Evolutionary conservation across 2,797 vertebrate species (phyloP), one percentile per base, ranked within the genome.

Genomic region (Lerista edwardsae): DNA sequence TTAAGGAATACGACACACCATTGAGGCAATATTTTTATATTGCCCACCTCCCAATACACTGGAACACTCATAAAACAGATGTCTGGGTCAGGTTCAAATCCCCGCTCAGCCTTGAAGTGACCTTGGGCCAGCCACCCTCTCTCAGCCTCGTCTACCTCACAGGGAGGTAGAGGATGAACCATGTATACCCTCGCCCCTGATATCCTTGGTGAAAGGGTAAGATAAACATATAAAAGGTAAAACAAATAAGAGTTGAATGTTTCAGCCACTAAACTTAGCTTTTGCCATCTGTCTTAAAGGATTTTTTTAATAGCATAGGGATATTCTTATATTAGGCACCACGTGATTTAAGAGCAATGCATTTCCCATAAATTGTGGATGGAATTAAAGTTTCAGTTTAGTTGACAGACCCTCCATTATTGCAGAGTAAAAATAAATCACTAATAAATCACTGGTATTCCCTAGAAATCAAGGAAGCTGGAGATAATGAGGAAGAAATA

Each of bases 401-500:
- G 84, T 73, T 90, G 79, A 85, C 80, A 87, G 67, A 67, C 21
- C 39, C 31, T 81, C 90, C 75, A 64, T 59, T 73, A 83, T 68
- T 89, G 41, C 88, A 88, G 5, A 81, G 12, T 3, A 3, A 71
- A 80, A 82, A 36, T 51, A 47, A 85, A 68, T 31, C 59, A 86
- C 39, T 76, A 92, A 86, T 64, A 89, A 92, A 91, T 83, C 34
- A 73, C 8, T 64, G 76, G 87, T 10, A 61, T 83, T 90, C 51
- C 17, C 87, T 90, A 84, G 85, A 89, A 82, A 61, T 89, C 87
- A 86, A 2, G 84, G 29, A 83, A 51, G 71, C 51, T 73, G 67
- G 89, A 88, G 91, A 90, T 51, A 90, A 91, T 83, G 3, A 79
- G 29, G 25, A 74, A 84, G 44, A 88, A 91, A 84, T 84, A 76